Conservation (phyloP, 2,113 vertebrate species). For the Eptesicus fuscus region DNA sequence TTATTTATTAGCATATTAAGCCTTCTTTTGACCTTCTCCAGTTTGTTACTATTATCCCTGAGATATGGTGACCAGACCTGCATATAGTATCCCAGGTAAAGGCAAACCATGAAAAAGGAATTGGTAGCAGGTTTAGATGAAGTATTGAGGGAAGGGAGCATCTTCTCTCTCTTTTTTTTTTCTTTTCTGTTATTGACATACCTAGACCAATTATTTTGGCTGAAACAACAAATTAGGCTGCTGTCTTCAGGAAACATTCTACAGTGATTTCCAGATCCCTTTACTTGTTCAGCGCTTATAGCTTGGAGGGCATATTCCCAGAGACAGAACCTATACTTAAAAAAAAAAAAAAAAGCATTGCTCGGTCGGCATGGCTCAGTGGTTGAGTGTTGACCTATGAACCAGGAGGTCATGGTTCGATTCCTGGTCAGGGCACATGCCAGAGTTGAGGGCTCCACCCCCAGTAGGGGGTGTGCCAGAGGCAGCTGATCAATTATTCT, state of each 20-base stretch:
- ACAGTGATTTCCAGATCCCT: slow-evolving; percentile 23
- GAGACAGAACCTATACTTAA: background rate
- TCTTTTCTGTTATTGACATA: slow-evolving; percentile 1
- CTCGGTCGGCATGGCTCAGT: too few species aligned
- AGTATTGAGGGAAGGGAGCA: background rate
- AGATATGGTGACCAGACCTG: background rate
- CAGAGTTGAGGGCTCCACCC: too few species aligned
- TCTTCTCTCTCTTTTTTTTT: background rate
- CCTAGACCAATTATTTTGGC: slow-evolving; percentile 17
- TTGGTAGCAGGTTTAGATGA: background rate
- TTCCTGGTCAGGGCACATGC: too few species aligned
- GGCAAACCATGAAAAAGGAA: slow-evolving; percentile 2
- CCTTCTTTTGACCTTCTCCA: slow-evolving; percentile 28
- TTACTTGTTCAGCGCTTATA: slow-evolving; percentile 41
- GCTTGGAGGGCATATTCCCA: background rate
- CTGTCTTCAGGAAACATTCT: slow-evolving; percentile 26
- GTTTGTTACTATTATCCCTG: background rate
- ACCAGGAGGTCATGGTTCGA: too few species aligned
- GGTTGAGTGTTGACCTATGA: too few species aligned
- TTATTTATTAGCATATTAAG: slow-evolving; percentile 4
- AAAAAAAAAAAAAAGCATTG: background rate
- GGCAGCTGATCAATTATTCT: too few species aligned
- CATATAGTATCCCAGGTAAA: background rate
- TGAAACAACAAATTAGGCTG: slow-evolving; percentile 3
- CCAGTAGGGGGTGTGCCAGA: too few species aligned